phyloP scores from a whole-genome alignment of 2,113 vertebrate genomes.

The Gallinago jamesoni region DNA sequence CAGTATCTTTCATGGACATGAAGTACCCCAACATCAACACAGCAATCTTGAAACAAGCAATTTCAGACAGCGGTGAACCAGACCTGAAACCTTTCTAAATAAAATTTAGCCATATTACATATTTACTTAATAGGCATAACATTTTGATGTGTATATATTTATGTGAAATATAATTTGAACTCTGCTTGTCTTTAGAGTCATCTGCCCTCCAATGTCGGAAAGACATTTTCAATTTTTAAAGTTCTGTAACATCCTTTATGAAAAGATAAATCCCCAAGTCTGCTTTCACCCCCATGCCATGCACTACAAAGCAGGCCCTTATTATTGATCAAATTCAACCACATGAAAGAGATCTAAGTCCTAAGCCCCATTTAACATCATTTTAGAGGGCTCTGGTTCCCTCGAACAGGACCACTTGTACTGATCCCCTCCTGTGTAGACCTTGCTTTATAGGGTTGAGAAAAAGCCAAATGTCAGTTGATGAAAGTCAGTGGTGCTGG shows the following conservation, averaged over 20 bases:
- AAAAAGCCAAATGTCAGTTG: not conserved
- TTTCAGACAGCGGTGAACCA: not conserved
- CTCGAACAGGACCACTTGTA: not conserved
- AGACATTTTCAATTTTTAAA: not conserved
- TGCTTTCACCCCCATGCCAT: not conserved
- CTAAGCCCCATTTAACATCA: not conserved
- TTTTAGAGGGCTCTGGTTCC: not conserved
- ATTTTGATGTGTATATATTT: not conserved
- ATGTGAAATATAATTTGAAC: not conserved
- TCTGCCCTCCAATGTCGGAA: not conserved
- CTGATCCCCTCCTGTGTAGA: not conserved
- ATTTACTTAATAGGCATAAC: not conserved
- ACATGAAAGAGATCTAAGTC: not conserved
- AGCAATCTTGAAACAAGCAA: not conserved
- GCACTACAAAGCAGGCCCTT: not conserved
- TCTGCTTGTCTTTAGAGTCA: not conserved
- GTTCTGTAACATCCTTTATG: not conserved
- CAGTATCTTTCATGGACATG: not conserved
- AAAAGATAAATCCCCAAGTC: not conserved
- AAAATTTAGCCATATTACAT: not conserved
- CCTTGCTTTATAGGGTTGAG: not conserved
- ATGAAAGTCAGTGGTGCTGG: not conserved
- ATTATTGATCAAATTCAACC: not conserved
- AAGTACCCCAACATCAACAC: not conserved
- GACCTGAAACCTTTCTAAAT: not conserved